phyloP scores from a whole-genome alignment of 2,797 vertebrate species.

The Sciaenops ocellatus region DNA sequence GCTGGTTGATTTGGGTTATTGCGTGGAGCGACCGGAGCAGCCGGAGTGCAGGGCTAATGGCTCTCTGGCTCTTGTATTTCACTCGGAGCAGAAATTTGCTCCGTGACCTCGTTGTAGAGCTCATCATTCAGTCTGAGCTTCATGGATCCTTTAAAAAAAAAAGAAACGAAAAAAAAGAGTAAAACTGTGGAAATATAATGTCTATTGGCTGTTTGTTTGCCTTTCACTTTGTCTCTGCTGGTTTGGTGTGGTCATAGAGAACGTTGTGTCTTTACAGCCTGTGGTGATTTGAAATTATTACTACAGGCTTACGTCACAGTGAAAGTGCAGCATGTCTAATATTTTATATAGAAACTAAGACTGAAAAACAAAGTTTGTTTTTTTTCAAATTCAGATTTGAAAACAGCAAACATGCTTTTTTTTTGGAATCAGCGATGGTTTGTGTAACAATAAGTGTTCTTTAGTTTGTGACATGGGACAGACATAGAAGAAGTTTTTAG shows the following conservation, averaged over 20 bases:
- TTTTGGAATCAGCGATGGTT: not conserved
- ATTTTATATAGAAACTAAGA: constrained; percentile 22
- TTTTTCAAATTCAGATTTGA: not conserved
- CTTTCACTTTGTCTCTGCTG: constrained; percentile 40
- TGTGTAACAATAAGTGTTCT: too few species aligned
- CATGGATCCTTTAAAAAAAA: constrained; percentile 46
- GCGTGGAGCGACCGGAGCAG: constrained; percentile 73
- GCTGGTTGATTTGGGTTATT: constrained; percentile 81
- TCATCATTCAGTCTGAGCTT: constrained; percentile 75
- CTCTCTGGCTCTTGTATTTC: constrained; percentile 76
- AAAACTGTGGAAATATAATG: constrained; percentile 56
- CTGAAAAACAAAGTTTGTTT: not conserved
- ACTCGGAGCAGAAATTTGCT: constrained; percentile 72
- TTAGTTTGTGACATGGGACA: too few species aligned
- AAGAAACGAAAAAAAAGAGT: constrained; percentile 31
- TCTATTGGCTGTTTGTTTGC: constrained; percentile 61
- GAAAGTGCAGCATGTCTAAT: constrained; percentile 9
- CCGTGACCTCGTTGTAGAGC: constrained; percentile 70
- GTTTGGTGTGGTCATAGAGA: constrained; percentile 17
- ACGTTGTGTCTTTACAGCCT: constrained; percentile 29
- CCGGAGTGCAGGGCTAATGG: constrained; percentile 78
- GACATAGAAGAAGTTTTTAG: too few species aligned
- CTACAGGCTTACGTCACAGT: constrained; percentile 18
- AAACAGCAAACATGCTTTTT: not conserved
- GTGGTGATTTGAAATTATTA: constrained; percentile 40